Evolutionary conservation across 1,140 invertebrate species (phyloP).

Genomic region (Triops longicaudatus): DNA sequence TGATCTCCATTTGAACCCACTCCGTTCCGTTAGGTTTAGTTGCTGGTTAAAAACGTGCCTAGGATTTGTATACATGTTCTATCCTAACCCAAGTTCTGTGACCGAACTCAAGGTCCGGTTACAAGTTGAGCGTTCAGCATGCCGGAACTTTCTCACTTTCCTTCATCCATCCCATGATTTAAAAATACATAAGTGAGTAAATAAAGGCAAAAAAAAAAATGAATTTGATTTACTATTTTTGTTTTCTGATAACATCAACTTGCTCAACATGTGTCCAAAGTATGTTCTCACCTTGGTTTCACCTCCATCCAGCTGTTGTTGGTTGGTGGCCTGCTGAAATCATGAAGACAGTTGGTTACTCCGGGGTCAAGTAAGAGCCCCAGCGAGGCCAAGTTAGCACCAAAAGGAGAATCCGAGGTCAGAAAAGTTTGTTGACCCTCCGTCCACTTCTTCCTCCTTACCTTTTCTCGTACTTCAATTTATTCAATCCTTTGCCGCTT

Average conservation of each 20-base stretch:
- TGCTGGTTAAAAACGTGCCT: neutral
- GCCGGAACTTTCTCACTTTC: neutral
- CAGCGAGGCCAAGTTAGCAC: neutral
- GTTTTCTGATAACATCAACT: neutral
- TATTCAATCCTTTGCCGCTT: neutral
- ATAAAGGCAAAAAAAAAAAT: neutral
- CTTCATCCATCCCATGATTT: neutral
- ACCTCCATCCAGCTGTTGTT: neutral
- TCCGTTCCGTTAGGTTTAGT: neutral
- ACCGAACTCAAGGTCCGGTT: conserved; percentile 10
- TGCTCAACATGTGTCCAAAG: neutral
- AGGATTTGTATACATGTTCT: neutral
- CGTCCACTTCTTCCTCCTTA: no score
- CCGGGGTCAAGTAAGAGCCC: neutral
- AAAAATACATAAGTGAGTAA: no score
- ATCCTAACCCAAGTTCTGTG: neutral
- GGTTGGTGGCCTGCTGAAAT: neutral
- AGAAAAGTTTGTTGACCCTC: neutral
- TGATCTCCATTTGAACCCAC: neutral
- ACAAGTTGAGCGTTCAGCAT: neutral
- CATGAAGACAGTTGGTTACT: neutral
- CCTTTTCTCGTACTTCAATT: neutral
- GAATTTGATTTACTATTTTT: neutral
- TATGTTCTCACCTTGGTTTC: neutral
- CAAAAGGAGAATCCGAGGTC: neutral